Base-by-base conservation (phyloP, 2,797 vertebrate species). In the Sylvilagus floridanus region DNA sequence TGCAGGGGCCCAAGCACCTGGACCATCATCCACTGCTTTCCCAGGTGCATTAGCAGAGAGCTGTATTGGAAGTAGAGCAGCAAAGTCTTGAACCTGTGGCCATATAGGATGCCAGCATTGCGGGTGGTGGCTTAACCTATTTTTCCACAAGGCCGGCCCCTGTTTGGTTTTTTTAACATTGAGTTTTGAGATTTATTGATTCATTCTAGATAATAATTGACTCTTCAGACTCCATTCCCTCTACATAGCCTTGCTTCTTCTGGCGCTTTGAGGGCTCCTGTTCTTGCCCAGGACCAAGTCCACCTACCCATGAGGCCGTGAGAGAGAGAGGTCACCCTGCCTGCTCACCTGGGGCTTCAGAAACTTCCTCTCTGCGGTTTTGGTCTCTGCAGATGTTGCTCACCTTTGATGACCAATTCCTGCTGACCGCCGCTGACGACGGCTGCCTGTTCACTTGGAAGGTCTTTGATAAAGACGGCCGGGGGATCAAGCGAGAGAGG, bases 381-480 rank as follows among this genome's bases (percentile, higher is more conserved):
- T 73, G 88, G 37, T 76, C 62, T 96, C 95, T 85, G 77, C 98
- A 99, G 99, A 99, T 99, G 98, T 96, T 95, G 28, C 90, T 99
- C 96, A 99, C 99, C 5, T 98, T 96, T 9, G 98, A 99, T 62
- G 99, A 99, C 96, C 99, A 98, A 35, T 99, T 98, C 98, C 97
- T 99, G 72, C 98, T 99, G 96, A 99, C 99, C 0, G 98, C 95
- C 14, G 98, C 99, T 57, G 99, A 99, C 85, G 99, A 99, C 19
- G 98, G 99, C 92, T 99, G 99, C 95, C 88, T 99, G 90, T 97
- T 99, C 90, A 98, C 99, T 92, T 99, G 99, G 99, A 99, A 98
- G 97, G 98, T 99, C 84, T 98, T 98, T 19, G 99, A 99, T 96
- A 99, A 99, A 96, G 99, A 99, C 28, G 98, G 98, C 10, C 98